Percentiles rank a stretch among this genome's conserved stretches.
Evolutionary conservation across 2,113 vertebrate genomes (phyloP).

Genomic region (Carollia perspicillata): DNA sequence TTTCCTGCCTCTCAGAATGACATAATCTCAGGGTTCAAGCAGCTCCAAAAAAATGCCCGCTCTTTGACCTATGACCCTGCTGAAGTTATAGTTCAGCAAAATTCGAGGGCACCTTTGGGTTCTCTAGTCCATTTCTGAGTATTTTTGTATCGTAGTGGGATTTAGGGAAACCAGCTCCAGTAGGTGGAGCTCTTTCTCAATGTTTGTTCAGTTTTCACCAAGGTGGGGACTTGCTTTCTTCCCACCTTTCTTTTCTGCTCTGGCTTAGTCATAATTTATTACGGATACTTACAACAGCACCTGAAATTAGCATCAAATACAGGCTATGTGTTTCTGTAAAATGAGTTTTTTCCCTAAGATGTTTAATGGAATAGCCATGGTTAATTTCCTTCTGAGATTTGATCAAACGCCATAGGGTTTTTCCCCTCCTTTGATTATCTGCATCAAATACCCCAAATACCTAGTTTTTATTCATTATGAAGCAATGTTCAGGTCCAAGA

Average conservation of each 20-base stretch:
- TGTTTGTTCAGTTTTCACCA: constrained; percentile 48
- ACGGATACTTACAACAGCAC: constrained; percentile 17
- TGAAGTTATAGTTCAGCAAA: constrained; percentile 25
- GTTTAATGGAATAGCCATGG: constrained; percentile 38
- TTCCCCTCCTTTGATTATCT: constrained; percentile 22
- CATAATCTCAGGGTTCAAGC: not conserved
- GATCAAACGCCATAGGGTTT: constrained; percentile 23
- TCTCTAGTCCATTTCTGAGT: not conserved
- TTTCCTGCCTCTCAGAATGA: not conserved
- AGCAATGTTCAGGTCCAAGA: constrained; percentile 6
- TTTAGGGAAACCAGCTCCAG: constrained; percentile 45
- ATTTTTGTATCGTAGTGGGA: not conserved
- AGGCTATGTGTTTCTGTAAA: constrained; percentile 40
- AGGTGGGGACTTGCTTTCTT: not conserved
- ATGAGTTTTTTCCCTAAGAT: not conserved
- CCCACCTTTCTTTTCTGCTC: not conserved
- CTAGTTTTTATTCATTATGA: constrained; percentile 14
- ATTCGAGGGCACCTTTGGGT: not conserved
- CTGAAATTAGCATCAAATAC: constrained; percentile 49
- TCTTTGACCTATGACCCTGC: not conserved
- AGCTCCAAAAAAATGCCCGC: not conserved
- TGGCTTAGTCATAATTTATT: constrained; percentile 39
- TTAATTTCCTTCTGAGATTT: constrained; percentile 51
- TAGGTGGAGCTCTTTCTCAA: constrained; percentile 82
- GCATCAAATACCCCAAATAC: constrained; percentile 35